Base-by-base conservation (phyloP, 2,797 vertebrate species). In the Hippopotamyrus pictus region DNA sequence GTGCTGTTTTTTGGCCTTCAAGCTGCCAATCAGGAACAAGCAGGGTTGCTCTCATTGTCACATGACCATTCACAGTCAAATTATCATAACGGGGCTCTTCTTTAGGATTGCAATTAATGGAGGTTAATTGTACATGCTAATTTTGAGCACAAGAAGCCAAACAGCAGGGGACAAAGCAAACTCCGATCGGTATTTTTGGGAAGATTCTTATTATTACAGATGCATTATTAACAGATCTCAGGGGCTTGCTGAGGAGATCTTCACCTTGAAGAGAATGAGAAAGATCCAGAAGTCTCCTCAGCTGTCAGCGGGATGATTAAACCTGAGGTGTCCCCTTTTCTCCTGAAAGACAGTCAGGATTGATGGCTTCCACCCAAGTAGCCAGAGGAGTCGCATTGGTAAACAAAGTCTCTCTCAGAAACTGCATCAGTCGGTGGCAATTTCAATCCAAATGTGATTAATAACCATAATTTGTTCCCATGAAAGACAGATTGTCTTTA, bases 61-160 rank as follows among this genome's bases (percentile, higher is more conserved):
- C 88, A 91, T 91, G 90, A 50, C 57, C 90, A 6, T 59, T 73
- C 46, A 9, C 37, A 2, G 17, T 5, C 83, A 9, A 19, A 17
- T 17, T 25, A 11, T 53, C 82, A 41, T n/a, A 12, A 90, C 51
- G 54, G 93, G 94, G 91, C 93, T 91, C 88, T 90, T 62, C 94
- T 91, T 83, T 62, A 5, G 22, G 88, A 87, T 91, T 89, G 90
- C 93, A 93, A 94, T 96, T 95, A 95, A 93, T 93, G 90, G 91
- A 93, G 95, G 96, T 95, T 97, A 96, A 96, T 96, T 95, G 95
- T 94, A 95, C 92, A 93, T 94, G 94, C 94, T 96, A 96, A 96
- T 96, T 95, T 93, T 91, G 92, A 95, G 95, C 94, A 91, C 91
- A 91, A 93, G 93, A 93, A 93, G 94, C 93, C 92, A 92, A 93